These are phyloP conservation scores for Tillus elongatus DNA, from an alignment of 2,888 invertebrate genomes.

Conservation along the genomic window DNA sequence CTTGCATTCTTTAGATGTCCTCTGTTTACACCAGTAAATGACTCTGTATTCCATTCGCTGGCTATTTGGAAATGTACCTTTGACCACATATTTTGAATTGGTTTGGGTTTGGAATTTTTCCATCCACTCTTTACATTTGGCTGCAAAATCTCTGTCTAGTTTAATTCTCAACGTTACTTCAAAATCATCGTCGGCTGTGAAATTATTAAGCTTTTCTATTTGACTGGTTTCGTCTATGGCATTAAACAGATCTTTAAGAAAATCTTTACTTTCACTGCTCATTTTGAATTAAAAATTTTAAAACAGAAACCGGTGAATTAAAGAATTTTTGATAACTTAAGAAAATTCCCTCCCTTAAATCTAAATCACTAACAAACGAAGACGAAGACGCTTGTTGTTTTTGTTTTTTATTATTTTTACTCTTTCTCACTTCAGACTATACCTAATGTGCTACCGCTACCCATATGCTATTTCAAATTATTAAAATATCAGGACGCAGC, in stretches of 20 bases:
- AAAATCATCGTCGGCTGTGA: background rate
- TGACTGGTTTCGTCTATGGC: background rate
- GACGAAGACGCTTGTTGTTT: too few species aligned
- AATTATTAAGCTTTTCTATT: background rate
- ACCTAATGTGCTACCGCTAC: too few species aligned
- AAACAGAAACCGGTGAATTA: too few species aligned
- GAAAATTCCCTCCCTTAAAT: too few species aligned
- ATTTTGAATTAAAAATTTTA: too few species aligned
- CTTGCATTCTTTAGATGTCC: background rate
- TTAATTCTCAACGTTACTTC: background rate
- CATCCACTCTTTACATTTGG: slow-evolving; percentile 1
- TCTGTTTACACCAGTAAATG: background rate
- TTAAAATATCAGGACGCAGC: too few species aligned
- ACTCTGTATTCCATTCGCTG: background rate
- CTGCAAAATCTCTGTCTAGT: background rate
- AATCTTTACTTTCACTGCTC: slow-evolving; percentile 3
- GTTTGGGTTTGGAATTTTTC: background rate
- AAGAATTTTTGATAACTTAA: too few species aligned
- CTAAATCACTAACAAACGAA: too few species aligned
- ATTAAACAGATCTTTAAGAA: background rate
- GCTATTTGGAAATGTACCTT: slow-evolving; percentile 2
- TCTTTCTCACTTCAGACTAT: too few species aligned
- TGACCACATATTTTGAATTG: background rate
- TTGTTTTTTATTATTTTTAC: too few species aligned
- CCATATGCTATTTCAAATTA: too few species aligned